Conservation (phyloP, 2,797 vertebrate genomes). For the Myotis pilosus region DNA sequence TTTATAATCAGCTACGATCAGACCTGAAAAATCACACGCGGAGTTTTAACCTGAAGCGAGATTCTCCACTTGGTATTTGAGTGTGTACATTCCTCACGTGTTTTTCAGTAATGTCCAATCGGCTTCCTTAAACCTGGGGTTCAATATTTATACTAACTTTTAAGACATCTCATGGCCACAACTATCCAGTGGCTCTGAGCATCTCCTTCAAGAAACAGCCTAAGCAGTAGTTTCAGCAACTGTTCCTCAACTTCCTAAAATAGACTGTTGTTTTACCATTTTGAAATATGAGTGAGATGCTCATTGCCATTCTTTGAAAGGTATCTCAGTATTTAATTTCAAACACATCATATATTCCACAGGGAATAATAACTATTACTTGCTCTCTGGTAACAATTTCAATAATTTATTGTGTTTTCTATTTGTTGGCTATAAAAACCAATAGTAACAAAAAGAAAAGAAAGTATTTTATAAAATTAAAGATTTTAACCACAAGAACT, state of each 20-base stretch:
- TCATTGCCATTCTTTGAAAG: neutral
- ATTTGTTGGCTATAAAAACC: neutral
- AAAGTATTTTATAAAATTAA: neutral
- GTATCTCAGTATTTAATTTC: constrained; percentile 11
- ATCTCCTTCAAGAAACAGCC: neutral
- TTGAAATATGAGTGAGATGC: neutral
- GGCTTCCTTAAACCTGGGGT: neutral
- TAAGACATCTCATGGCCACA: neutral
- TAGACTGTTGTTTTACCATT: neutral
- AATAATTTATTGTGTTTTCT: constrained; percentile 23
- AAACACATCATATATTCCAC: neutral
- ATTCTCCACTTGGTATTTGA: neutral
- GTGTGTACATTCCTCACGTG: neutral
- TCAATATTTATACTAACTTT: neutral
- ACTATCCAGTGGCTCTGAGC: neutral
- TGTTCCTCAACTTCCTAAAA: constrained; percentile 3
- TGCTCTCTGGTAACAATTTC: constrained; percentile 6
- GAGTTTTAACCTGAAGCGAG: neutral
- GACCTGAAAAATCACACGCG: neutral
- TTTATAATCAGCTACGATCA: neutral
- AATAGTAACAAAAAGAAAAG: neutral
- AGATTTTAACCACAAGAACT: neutral
- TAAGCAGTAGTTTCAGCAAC: neutral
- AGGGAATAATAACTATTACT: neutral
- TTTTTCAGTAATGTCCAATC: neutral